Evolutionary conservation across 2,888 invertebrate species (phyloP), one percentile per base, ranked within the genome.

Genomic region (Melinaea marsaeus): DNA sequence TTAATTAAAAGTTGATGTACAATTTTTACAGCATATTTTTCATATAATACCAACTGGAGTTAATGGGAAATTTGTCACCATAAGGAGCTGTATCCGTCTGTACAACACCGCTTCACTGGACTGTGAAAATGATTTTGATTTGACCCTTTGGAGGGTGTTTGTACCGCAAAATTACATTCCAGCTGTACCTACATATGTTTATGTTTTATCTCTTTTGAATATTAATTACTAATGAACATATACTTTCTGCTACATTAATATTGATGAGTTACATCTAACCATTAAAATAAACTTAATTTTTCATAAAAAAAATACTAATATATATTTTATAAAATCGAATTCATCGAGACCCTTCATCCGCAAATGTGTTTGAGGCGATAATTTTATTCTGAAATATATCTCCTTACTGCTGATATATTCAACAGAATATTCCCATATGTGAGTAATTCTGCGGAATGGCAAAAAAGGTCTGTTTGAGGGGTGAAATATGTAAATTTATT

Each of bases 401-500:
- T 87, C 81, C 83, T 86, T 86, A 89, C 84, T 88, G 89, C 88
- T 89, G 90, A 89, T 90, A 86, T 90, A 90, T 90, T 90, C 90
- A 88, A 85, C 86, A 80, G 88, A 89, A 90, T 90, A 90, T 90
- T 90, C 90, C 90, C 90, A 90, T 90, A 90, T 90, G 90, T 88
- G 89, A 89, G 90, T 90, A 90, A 90, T 90, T 90, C 90, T 89
- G 88, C 83, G 87, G 87, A 90, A 90, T 90, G 89, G 90, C 88
- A 90, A 90, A 90, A 90, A 90, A 90, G 90, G 90, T 90, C 90
- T 89, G 87, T 88, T 89, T 88, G 89, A 89, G 90, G 90, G 90
- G 90, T 88, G 89, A 90, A 90, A 90, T 90, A 90, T 90, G 90
- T 90, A 90, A 90, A 90, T 90, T 90, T 90, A 90, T 90, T 90